Conservation (phyloP, 2,888 invertebrate species). For the Drosophila affinis region DNA sequence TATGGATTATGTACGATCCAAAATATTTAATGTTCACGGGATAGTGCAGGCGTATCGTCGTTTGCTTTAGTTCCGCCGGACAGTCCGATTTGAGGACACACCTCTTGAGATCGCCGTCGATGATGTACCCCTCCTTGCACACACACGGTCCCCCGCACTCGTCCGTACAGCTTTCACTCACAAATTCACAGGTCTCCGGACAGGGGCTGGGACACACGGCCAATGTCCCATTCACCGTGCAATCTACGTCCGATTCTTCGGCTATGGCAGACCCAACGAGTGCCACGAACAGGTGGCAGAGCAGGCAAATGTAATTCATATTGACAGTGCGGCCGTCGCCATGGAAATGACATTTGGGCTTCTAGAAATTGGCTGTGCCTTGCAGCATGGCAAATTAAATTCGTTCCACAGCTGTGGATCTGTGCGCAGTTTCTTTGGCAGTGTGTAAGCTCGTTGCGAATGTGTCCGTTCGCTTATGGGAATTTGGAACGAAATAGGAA, state of each 20-base stretch:
- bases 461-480: not conserved
- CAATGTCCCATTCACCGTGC: constrained; percentile 11
- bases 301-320: not conserved
- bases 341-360: not conserved
- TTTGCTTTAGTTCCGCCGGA: not conserved
- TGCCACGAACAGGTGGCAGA: not conserved
- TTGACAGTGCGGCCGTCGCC: accelerated
- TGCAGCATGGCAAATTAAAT: not conserved
- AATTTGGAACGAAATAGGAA: not conserved
- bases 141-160: constrained; percentile 24
- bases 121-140: constrained; percentile 22
- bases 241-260: constrained; percentile 6
- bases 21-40: constrained; percentile 12
- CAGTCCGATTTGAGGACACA: constrained; percentile 17
- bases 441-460: too few species aligned
- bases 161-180: not conserved
- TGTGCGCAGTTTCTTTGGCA: too few species aligned
- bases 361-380: not conserved
- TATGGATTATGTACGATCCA: constrained; percentile 11
- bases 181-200: constrained; percentile 20
- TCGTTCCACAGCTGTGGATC: not conserved
- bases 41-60: not conserved
- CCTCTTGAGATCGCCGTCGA: constrained; percentile 9
- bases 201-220: constrained; percentile 12
- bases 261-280: not conserved